Percentiles rank a stretch among this genome's conserved stretches.
phyloP scores from a whole-genome alignment of 2,797 vertebrate genomes.

The Spheniscus humboldti region DNA sequence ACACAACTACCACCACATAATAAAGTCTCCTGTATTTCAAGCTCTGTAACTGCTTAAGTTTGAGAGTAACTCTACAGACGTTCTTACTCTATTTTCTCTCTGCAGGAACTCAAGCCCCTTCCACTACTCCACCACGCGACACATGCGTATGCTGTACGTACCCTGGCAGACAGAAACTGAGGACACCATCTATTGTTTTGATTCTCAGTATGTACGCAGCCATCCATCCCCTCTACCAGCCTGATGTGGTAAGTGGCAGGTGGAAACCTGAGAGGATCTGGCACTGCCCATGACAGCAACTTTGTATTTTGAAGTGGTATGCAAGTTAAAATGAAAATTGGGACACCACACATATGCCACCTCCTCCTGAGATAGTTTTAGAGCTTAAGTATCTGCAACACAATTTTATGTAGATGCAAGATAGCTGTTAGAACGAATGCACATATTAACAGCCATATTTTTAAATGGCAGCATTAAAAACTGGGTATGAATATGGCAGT shows the following conservation, averaged over 20 bases:
- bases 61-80: background rate
- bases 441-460: background rate
- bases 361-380: background rate
- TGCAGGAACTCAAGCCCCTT: background rate
- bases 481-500: background rate
- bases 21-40: background rate
- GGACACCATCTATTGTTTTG: background rate
- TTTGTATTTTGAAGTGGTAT: background rate
- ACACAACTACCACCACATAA: background rate
- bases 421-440: background rate
- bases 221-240: background rate
- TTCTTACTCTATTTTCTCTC: background rate
- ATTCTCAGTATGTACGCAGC: background rate
- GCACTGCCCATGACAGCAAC: background rate
- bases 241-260: background rate
- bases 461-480: background rate
- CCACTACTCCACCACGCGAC: background rate
- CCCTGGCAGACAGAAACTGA: background rate
- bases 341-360: background rate
- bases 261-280: background rate
- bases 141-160: rapidly evolving
- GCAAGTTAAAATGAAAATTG: background rate
- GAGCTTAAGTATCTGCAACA: background rate
- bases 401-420: background rate
- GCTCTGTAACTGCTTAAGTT: background rate